Base-by-base conservation (phyloP, 2,113 vertebrate genomes). In the Cheilinus undulatus region DNA sequence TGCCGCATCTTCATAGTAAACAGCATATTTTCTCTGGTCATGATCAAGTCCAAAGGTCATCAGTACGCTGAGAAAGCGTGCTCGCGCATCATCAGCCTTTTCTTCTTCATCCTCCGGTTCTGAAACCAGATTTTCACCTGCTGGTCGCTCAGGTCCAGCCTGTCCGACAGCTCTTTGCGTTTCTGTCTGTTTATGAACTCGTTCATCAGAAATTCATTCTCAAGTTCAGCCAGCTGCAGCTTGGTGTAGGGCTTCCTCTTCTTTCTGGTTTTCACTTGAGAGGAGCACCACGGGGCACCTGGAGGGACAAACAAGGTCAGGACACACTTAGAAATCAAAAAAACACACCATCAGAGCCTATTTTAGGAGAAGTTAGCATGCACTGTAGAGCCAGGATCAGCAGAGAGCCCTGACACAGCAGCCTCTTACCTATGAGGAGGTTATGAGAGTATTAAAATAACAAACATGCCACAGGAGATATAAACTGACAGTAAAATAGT, bases 211-310 rank as follows among this genome's bases (percentile, higher is more conserved):
- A 98, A 97, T 92, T 97, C 97, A 79, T 95, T 96, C 88, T 99
- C 96, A 93, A 98, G 92, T 89, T 97, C 96, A 53, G 95, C 94
- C 48, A 98, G 95, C 92, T 97, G 96, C 58, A 93, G 94, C 76
- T 98, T 98, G 20, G 97, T 94, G 90, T 98, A 97, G 20, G 96
- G 97, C 87, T 97, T 97, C 85, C 96, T 95, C 93, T 99, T 99
- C 92, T 96, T 98, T 84, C 95, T 94, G 57, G 93, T 91, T 84
- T 92, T 96, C 89, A 93, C 93, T 63, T 95, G 96, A 65, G 95
- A 92, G 14, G 95, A 94, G 84, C 95, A 95, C 97, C 97, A 97
- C 23, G 95, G 91, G 73, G 95, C 91, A 91, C 95, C 96, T 98
- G 94, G 57, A 49, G 11, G 58, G 36, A 70, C 19, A 45, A n/a